Evolutionary conservation across 2,113 vertebrate species (phyloP), one percentile per base, ranked within the genome.

Genomic region (Garra rufa): DNA sequence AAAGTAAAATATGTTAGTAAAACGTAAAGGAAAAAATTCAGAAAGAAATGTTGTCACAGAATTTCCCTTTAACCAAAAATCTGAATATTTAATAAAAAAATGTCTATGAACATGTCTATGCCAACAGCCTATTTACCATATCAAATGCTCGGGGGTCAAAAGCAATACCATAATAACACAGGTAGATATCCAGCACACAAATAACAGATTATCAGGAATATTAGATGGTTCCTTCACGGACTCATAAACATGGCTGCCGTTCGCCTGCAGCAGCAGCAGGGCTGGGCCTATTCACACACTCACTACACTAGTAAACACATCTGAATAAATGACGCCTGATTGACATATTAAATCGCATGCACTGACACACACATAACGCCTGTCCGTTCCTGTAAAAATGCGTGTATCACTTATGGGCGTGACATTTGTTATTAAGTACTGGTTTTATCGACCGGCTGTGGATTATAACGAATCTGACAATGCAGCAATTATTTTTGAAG

Each of bases 161-260:
- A 2, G 41, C 11, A 46, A 44, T 73, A 7, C n/a, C 41, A 44
- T 46, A 44, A 41, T 10, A 69, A n/a, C n/a, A 11, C 41, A 50
- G 24, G 15, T 6, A 50, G 19, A 75, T 5, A 48, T 50, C 26
- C 15, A 44, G 21, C 17, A 21, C 9, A 46, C 8, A 28, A 3
- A 75, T 19, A 41, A 26, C 59, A 61, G 44, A 21, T 75, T 26
- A 75, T 75, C n/a, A 75, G 26, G 44, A 75, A 50, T 61, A 48
- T 82, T 83, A 63, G 61, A 85, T 57, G 84, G 76, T 76, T 71
- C 24, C 83, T 43, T 82, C 76, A 63, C 73, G 44, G 71, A 41
- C 70, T 82, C 85, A 61, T 70, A 69, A 89, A 89, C 87, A 89
- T 89, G 88, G 88, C 88, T 79, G 87, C 88, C 83, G 55, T 76